phyloP scores from a whole-genome alignment of 2,797 vertebrate species.

The Sebastes steindachneri region DNA sequence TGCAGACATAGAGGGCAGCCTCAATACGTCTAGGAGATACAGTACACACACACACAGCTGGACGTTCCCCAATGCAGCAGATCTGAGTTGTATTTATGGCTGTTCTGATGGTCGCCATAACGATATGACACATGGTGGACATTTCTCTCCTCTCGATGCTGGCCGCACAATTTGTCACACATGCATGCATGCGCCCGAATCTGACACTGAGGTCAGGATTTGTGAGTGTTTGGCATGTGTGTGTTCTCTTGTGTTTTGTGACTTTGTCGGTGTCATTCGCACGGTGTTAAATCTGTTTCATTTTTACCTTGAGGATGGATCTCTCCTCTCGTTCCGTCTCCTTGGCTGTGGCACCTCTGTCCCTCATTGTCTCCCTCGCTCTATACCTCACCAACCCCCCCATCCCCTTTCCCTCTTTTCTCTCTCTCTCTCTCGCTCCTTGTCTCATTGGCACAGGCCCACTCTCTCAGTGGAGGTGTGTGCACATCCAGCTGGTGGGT shows the following conservation, averaged over 20 bases:
- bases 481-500: constrained; percentile 77
- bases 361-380: constrained; percentile 26
- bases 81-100: constrained; percentile 50
- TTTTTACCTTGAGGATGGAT: constrained; percentile 44
- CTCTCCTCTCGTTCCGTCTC: constrained; percentile 25
- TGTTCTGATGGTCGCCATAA: constrained; percentile 46
- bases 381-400: neutral
- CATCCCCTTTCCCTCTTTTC: constrained; percentile 7
- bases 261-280: constrained; percentile 35
- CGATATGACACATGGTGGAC: constrained; percentile 38
- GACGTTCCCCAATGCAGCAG: constrained; percentile 21
- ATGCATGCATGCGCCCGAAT: constrained; percentile 4
- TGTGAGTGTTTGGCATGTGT: constrained; percentile 14
- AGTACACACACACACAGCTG: constrained; percentile 10
- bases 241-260: constrained; percentile 6
- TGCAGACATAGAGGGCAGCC: constrained; percentile 28
- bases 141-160: constrained; percentile 1
- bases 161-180: constrained; percentile 20
- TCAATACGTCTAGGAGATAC: constrained; percentile 31
- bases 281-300: constrained; percentile 32
- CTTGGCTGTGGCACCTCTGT: constrained; percentile 28
- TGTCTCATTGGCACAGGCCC: constrained; percentile 67
- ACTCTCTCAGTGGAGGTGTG: constrained; percentile 69
- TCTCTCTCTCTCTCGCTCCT: neutral
- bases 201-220: constrained; percentile 43